Percentiles rank a stretch among this genome's conserved stretches.
Evolutionary conservation across 2,888 invertebrate species (phyloP).

Genomic region (Tipula unca): DNA sequence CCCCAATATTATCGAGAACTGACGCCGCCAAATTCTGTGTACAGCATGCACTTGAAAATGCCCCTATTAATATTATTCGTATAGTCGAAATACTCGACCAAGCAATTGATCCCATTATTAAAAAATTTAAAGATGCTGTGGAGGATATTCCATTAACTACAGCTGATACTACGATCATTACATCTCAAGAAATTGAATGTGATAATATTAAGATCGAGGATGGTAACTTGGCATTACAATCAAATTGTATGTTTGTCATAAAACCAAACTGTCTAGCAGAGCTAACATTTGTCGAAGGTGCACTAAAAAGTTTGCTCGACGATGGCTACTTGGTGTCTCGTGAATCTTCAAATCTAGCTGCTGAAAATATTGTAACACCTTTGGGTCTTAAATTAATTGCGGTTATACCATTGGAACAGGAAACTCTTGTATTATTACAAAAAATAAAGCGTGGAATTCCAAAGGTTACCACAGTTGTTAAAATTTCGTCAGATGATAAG

Average conservation of each 20-base stretch:
- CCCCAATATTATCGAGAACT: slow-evolving; percentile 31
- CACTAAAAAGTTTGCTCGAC: slow-evolving; percentile 46
- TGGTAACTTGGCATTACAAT: slow-evolving; percentile 45
- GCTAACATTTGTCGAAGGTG: slow-evolving; percentile 38
- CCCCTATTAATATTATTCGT: slow-evolving; percentile 52
- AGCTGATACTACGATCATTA: slow-evolving; percentile 52
- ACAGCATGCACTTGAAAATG: slow-evolving; percentile 67
- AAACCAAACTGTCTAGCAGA: slow-evolving; percentile 30
- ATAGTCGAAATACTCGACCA: slow-evolving; percentile 48
- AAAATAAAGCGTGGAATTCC: slow-evolving; percentile 28
- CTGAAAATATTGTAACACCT: slow-evolving; percentile 33
- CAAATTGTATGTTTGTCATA: slow-evolving; percentile 36
- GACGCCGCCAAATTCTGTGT: slow-evolving; percentile 53
- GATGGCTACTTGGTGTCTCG: slow-evolving; percentile 54
- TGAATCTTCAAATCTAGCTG: slow-evolving; percentile 47
- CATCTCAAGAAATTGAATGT: slow-evolving; percentile 35
- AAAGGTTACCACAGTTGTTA: slow-evolving; percentile 29
- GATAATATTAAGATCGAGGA: slow-evolving; percentile 52
- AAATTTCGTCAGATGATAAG: slow-evolving; percentile 31
- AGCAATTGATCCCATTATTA: slow-evolving; percentile 45
- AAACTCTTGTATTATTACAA: slow-evolving; percentile 35
- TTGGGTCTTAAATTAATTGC: slow-evolving; percentile 32
- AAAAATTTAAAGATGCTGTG: slow-evolving; percentile 49
- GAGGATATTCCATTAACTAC: slow-evolving; percentile 62
- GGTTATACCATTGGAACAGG: slow-evolving; percentile 32